Evolutionary conservation across 2,888 invertebrate species (phyloP).

Genomic region (Graphium colonna): DNA sequence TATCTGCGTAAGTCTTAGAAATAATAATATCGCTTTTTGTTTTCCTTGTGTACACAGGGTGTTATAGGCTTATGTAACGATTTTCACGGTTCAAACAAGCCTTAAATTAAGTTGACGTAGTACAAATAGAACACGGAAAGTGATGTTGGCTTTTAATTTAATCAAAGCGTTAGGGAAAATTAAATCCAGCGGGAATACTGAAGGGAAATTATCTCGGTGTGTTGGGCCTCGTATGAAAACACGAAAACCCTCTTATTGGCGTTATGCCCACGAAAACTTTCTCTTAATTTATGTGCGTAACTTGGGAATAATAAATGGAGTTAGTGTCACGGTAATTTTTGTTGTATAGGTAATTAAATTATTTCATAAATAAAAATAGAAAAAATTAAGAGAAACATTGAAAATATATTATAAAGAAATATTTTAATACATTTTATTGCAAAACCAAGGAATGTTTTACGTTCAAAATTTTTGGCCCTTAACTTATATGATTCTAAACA

Average conservation of each 20-base stretch:
- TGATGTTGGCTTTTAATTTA: conserved; percentile 12
- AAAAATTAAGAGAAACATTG: neutral
- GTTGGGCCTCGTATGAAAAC: conserved; percentile 6
- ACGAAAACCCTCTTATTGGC: conserved; percentile 21
- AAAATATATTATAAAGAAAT: no score
- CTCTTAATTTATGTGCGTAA: conserved; percentile 9
- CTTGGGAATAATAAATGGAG: neutral
- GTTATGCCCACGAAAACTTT: conserved; percentile 11
- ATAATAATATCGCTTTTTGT: no score
- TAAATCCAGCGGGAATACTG: conserved; percentile 7
- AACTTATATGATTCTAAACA: no score
- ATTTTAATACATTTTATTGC: no score
- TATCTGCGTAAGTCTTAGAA: no score
- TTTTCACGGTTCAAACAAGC: neutral
- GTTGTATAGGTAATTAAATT: no score
- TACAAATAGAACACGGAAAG: neutral
- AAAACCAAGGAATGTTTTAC: no score
- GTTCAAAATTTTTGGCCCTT: no score
- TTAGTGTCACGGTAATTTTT: neutral
- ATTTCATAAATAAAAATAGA: no score
- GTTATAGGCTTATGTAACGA: neutral
- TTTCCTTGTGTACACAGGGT: no score
- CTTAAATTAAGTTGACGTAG: neutral
- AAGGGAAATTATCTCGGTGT: conserved; percentile 10
- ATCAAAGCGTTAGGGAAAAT: conserved; percentile 8